These are phyloP conservation scores for Taenioides sp. DNA, from an alignment of 2,797 vertebrate species.

Conservation along the genomic window DNA sequence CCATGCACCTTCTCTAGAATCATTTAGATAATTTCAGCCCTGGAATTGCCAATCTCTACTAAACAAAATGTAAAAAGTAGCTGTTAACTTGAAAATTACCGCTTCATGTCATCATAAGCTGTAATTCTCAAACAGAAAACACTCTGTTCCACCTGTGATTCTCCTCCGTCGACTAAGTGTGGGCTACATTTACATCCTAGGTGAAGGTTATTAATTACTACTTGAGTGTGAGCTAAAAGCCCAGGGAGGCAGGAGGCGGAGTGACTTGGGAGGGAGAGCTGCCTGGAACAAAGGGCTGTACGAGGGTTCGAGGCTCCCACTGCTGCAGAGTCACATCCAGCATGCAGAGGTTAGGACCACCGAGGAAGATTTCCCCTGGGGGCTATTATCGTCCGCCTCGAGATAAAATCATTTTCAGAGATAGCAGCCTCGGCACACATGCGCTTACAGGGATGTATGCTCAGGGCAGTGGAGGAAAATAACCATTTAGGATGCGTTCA, in stretches of 20 bases:
- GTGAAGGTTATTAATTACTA: conserved; percentile 73
- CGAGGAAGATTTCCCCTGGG: conserved; percentile 72
- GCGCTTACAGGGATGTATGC: conserved; percentile 45
- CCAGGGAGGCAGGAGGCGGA: conserved; percentile 37
- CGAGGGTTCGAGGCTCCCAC: conserved; percentile 65
- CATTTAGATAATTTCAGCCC: too few species aligned
- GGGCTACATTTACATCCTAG: conserved; percentile 60
- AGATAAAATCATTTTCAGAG: conserved; percentile 75
- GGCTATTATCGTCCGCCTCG: conserved; percentile 58
- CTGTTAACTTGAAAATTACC: too few species aligned
- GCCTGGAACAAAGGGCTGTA: conserved; percentile 70
- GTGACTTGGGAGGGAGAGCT: conserved; percentile 45
- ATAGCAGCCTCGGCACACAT: conserved; percentile 48
- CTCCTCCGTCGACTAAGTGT: conserved; percentile 54
- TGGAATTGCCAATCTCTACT: too few species aligned
- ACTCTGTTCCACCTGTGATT: too few species aligned
- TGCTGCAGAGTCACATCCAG: conserved; percentile 55
- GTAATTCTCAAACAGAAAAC: too few species aligned
- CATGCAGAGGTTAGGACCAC: conserved; percentile 72
- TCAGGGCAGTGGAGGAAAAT: conserved; percentile 17
- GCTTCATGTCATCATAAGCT: too few species aligned
- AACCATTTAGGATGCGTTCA: conserved; percentile 29
- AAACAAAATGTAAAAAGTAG: too few species aligned
- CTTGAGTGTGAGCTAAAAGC: conserved; percentile 64
- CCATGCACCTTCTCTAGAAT: too few species aligned